These are phyloP conservation scores for Sminthopsis crassicaudata DNA, from an alignment of 2,113 vertebrate genomes.

Conservation along the genomic window DNA sequence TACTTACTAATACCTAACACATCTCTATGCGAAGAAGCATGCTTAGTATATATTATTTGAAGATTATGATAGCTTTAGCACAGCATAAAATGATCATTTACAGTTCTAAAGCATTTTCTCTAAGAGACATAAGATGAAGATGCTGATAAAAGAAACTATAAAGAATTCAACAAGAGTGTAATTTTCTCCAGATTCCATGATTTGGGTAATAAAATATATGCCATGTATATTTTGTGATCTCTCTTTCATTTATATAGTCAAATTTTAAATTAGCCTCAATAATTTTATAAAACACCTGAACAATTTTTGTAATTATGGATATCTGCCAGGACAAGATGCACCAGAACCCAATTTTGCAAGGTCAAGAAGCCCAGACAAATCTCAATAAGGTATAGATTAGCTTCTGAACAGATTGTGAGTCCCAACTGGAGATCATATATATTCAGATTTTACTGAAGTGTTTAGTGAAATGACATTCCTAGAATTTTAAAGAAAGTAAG, in stretches of 20 bases:
- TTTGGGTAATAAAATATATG: constrained; percentile 39
- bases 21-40: constrained; percentile 26
- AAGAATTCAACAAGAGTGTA: constrained; percentile 20
- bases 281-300: constrained; percentile 61
- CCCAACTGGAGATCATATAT: not conserved
- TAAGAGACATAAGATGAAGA: constrained; percentile 25
- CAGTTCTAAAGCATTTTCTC: constrained; percentile 41
- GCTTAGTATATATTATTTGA: constrained; percentile 15
- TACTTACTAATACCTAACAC: not conserved
- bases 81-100: constrained; percentile 23
- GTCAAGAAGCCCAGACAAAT: not conserved
- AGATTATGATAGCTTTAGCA: not conserved
- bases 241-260: constrained; percentile 57
- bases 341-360: constrained; percentile 44
- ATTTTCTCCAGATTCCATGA: constrained; percentile 43
- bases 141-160: constrained; percentile 24
- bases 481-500: not conserved
- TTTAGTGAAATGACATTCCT: not conserved
- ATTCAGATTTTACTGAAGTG: constrained; percentile 34
- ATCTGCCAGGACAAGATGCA: constrained; percentile 42
- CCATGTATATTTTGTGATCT: constrained; percentile 8
- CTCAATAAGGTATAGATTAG: constrained; percentile 51
- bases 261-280: constrained; percentile 69
- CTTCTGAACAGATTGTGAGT: constrained; percentile 16
- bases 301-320: constrained; percentile 39